These are phyloP conservation scores for Potorous gilbertii DNA, from an alignment of 2,797 vertebrate genomes.

Conservation along the genomic window DNA sequence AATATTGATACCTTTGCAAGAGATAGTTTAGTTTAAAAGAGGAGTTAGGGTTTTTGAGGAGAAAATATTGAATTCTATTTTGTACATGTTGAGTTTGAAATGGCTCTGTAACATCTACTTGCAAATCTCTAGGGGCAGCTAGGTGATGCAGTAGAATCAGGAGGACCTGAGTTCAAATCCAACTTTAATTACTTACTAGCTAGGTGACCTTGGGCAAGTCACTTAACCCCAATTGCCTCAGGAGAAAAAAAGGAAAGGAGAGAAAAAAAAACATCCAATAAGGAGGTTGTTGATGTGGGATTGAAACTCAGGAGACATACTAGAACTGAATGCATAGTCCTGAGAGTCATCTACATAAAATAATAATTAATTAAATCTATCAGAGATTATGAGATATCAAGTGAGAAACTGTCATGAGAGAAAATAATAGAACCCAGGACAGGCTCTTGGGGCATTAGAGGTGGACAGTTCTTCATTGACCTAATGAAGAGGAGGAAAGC, in stretches of 20 bases:
- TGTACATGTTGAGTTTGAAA: neutral
- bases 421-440: neutral
- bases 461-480: neutral
- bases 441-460: neutral
- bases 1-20: neutral
- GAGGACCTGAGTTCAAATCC: neutral
- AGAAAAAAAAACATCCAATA: neutral
- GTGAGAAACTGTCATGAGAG: neutral
- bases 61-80: neutral
- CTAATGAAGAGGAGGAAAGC: neutral
- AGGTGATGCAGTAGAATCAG: neutral
- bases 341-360: neutral
- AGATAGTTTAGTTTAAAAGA: neutral
- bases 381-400: neutral
- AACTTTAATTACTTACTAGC: no score
- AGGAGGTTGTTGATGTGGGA: neutral
- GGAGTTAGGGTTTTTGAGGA: neutral
- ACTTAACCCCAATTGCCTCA: no score
- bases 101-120: neutral
- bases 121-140: neutral
- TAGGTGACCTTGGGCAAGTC: no score
- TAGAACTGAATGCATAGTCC: neutral
- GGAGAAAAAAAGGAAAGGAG: neutral
- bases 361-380: neutral
- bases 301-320: neutral